Base-by-base conservation (phyloP, 2,888 invertebrate genomes). In the Phaedon cochleariae region DNA sequence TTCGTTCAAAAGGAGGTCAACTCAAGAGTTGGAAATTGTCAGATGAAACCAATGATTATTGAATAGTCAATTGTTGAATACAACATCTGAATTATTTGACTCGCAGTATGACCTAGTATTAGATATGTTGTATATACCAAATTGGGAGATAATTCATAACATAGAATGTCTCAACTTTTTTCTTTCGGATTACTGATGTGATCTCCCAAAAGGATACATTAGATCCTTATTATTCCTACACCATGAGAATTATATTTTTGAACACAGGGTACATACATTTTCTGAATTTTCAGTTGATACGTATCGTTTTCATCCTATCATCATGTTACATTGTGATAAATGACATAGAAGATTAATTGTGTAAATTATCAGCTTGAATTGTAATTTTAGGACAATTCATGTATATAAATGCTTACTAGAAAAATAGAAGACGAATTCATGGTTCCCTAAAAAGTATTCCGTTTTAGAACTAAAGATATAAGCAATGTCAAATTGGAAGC, bases 11-110 rank as follows among this genome's bases (percentile, higher is more conserved):
- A 10, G 9, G 4, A 41, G 61, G 65, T 64, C 58, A 21, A 59
- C 22, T 31, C 21, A 41, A 20, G 60, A 68, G 66, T 73, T 67
- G 73, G 69, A 77, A 68, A 77, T 77, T 70, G 65, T 73, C 68
- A 70, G 71, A 63, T 65, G 51, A 68, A 62, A 57, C 52, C 34
- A 45, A 45, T 58, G 57, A 26, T 26, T 20, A 12, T 61, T 52
- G 52, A 21, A 52, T 9, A 26, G 6, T 37, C 5, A n/a, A 20
- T 54, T 31, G 34, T 34, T 34, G 34, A 34, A 34, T 2, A 34
- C 4, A 10, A 2, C 31, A 34, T 34, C 31, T 34, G 31, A 34
- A 34, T 34, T 34, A 34, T 10, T 34, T 10, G 1, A 34, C 10
- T 2, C 31, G 9, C 10, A 5, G 6, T 34, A 9, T 10, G 31